Percentiles rank a stretch among this genome's conserved stretches.
These are phyloP conservation scores for Tetraneura akinire DNA, from an alignment of 1,140 invertebrate species.

Conservation along the genomic window DNA sequence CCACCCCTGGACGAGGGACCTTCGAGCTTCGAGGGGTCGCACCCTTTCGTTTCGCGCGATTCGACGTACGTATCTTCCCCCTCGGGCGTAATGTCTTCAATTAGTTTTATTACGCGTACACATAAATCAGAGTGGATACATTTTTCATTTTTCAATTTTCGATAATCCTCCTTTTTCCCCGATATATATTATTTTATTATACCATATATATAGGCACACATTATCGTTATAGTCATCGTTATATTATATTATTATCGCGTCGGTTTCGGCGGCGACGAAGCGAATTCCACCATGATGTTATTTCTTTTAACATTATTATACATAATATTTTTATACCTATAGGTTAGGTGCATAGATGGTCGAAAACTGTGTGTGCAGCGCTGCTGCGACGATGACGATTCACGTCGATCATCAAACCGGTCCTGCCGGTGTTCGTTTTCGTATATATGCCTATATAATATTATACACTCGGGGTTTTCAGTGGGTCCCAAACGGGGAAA, in stretches of 20 bases:
- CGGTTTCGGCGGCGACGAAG: background rate
- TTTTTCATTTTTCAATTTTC: conserved; percentile 15
- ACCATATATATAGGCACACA: conserved; percentile 8
- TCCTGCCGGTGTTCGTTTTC: conserved; percentile 23
- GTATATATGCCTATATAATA: background rate
- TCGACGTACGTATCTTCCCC: conserved; percentile 28
- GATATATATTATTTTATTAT: background rate
- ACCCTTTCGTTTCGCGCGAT: conserved; percentile 29
- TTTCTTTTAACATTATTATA: too few relatives aligned
- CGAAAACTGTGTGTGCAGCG: conserved; percentile 9
- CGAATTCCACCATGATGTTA: background rate
- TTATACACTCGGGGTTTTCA: background rate
- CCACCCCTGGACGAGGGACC: background rate
- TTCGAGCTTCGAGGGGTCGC: background rate
- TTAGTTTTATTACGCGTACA: conserved; percentile 44
- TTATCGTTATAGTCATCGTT: background rate
- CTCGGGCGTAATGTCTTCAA: conserved; percentile 44
- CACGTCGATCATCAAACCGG: conserved; percentile 43
- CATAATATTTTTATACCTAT: too few relatives aligned
- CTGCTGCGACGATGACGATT: too few relatives aligned
- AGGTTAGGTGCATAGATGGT: background rate
- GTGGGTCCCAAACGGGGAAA: conserved; percentile 38
- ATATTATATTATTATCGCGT: background rate
- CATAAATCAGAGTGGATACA: conserved; percentile 24
- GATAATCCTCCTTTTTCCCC: background rate